phyloP scores from a whole-genome alignment of 2,113 vertebrate genomes.

The Ardeotis arabs region DNA sequence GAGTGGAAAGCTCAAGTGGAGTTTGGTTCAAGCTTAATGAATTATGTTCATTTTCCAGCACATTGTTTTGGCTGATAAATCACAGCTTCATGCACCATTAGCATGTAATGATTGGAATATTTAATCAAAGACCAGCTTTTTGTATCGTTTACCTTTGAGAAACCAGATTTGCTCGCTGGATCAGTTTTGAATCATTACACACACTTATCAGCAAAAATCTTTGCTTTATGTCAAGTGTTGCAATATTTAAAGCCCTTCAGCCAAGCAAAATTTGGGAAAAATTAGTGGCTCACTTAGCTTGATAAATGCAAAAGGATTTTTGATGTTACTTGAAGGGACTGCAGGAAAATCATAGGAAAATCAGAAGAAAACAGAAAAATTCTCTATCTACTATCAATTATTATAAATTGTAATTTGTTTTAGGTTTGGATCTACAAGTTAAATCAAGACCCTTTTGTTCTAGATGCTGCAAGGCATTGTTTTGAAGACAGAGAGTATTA shows the following conservation, averaged over 20 bases:
- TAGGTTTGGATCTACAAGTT: neutral
- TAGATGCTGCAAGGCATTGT: neutral
- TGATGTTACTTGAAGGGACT: neutral
- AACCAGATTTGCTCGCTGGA: constrained; percentile 72
- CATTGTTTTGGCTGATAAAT: constrained; percentile 75
- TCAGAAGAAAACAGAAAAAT: neutral
- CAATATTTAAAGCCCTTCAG: constrained; percentile 26
- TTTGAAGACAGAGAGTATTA: neutral
- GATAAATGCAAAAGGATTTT: constrained; percentile 15
- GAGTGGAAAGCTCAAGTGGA: constrained; percentile 51
- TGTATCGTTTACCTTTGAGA: constrained; percentile 64
- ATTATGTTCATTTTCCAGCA: constrained; percentile 64
- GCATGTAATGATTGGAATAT: constrained; percentile 68
- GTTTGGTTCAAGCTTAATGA: constrained; percentile 63
- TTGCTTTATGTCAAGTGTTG: constrained; percentile 38
- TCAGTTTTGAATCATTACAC: constrained; percentile 67
- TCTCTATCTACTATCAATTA: neutral
- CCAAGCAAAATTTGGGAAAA: constrained; percentile 19
- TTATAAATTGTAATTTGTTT: neutral
- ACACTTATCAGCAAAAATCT: constrained; percentile 20
- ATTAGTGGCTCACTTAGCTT: neutral
- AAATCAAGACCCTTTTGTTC: constrained; percentile 10
- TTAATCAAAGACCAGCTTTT: constrained; percentile 74
- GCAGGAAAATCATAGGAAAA: constrained; percentile 7
- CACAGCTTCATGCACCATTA: constrained; percentile 72